Evolutionary conservation across 1,140 invertebrate species (phyloP), one percentile per base, ranked within the genome.

Genomic region (Leptopilina clavipes): DNA sequence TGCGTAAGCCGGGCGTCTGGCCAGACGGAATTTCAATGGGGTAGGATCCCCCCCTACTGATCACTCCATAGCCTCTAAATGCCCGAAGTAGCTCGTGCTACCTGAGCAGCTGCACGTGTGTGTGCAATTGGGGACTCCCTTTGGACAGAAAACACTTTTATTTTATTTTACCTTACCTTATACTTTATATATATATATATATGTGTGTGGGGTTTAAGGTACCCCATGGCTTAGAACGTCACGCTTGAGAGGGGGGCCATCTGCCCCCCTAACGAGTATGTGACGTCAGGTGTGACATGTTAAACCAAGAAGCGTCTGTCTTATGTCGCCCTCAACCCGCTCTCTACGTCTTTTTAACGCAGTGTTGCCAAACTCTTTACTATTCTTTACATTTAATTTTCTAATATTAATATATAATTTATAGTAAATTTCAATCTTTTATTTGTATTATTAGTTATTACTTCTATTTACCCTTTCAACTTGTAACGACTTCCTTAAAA

Each of bases 241-340:
- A 90, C 86, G 89, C 86, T 89, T 84, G 81, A 89, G 86, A 90
- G 89, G 86, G 87, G 88, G 84, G 81, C 88, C 90, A 90, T 91
- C 90, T 91, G 90, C 88, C 79, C 80, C n/a, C 88, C 86, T 88
- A 87, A 88, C 86, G 87, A 86, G 88, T 86, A 71, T 84, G 88
- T 90, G 88, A 90, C 89, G 89, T 90, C 89, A 90, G 88, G 89
- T 90, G 88, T 90, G 89, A 90, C 89, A 86, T 79, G 73, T 81
- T 19, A 73, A 52, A 74, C 74, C 75, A 85, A 85, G 84, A 71
- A 83, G 77, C 81, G 83, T 86, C 82, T 81, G 76, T 86, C 84
- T 83, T 76, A 31, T 14, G 31, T 43, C 77, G 43, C 59, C 59
- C 59, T 65, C 59, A 65, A 65, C 59, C 59, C 59, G 59, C 59